These are phyloP conservation scores for Lysiphlebus fabarum DNA, from an alignment of 1,140 invertebrate species.

Conservation along the genomic window DNA sequence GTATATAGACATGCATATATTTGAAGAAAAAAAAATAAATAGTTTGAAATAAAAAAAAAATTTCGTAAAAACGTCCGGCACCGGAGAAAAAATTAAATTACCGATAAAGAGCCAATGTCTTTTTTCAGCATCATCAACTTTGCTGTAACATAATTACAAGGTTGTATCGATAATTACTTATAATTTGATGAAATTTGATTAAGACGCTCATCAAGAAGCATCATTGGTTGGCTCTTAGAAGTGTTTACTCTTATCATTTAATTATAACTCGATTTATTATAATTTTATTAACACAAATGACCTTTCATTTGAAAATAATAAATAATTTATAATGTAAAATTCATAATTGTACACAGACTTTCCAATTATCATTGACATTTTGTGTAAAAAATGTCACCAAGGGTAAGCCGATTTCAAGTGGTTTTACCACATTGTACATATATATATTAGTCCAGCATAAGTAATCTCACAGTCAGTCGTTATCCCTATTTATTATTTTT, in stretches of 20 bases:
- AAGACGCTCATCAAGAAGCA: constrained; percentile 52
- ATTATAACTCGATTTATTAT: constrained; percentile 53
- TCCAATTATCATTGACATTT: constrained; percentile 56
- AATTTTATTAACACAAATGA: constrained; percentile 42
- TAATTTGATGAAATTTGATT: constrained; percentile 55
- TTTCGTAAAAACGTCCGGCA: constrained; percentile 22
- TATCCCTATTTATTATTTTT: no score
- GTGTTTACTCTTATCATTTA: constrained; percentile 47
- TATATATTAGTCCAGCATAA: constrained; percentile 32
- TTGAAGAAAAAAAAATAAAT: no score
- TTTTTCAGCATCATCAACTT: constrained; percentile 44
- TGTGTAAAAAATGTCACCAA: constrained; percentile 55
- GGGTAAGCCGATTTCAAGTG: constrained; percentile 50
- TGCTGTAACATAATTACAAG: constrained; percentile 51
- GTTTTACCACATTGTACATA: constrained; percentile 48
- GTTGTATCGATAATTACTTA: constrained; percentile 56
- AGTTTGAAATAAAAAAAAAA: no score
- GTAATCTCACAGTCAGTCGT: constrained; percentile 2
- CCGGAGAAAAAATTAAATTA: constrained; percentile 48
- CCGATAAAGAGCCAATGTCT: constrained; percentile 36
- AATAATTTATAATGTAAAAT: no score
- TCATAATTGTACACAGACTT: constrained; percentile 33
- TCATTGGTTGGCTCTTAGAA: constrained; percentile 31
- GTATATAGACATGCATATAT: no score
- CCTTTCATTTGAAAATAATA: background rate